Conservation (phyloP, 2,888 invertebrate genomes). For the Sphaerophoria rueppellii region DNA sequence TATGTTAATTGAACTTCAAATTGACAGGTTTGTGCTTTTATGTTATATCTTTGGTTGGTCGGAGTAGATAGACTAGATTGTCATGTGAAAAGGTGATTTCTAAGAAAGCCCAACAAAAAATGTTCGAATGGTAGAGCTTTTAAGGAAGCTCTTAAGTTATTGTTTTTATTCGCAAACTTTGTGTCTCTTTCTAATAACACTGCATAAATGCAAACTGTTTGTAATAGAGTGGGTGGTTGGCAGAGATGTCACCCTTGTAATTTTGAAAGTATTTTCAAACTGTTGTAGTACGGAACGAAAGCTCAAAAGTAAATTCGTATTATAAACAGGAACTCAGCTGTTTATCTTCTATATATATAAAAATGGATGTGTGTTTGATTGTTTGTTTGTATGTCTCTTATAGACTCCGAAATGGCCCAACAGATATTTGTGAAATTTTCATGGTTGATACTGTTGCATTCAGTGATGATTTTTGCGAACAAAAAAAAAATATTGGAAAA, state of each 20-base stretch:
- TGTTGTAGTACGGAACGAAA: not conserved
- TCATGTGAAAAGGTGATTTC: conserved; percentile 20
- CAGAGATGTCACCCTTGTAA: not conserved
- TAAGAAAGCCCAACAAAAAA: conserved; percentile 17
- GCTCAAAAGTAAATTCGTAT: not conserved
- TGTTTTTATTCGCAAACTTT: conserved; percentile 7
- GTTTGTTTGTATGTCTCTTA: too few species aligned
- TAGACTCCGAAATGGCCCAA: too few species aligned
- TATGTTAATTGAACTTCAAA: conserved; percentile 49
- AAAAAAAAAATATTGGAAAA: too few species aligned
- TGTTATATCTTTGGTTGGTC: conserved; percentile 25
- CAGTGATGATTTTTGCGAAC: too few species aligned
- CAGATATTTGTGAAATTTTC: too few species aligned
- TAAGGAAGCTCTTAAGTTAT: conserved; percentile 24
- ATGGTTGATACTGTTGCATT: too few species aligned
- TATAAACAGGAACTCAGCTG: too few species aligned
- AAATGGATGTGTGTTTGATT: too few species aligned
- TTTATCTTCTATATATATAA: too few species aligned
- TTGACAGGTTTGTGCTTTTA: conserved; percentile 60
- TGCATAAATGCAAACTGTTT: conserved; percentile 1
- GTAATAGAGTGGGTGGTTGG: not conserved
- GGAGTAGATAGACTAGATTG: conserved; percentile 45
- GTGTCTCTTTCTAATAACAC: conserved; percentile 25
- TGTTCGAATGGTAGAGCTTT: conserved; percentile 37
- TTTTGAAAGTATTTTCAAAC: not conserved